Base-by-base conservation (phyloP, 1,140 invertebrate species). In the Ectropis grisescens region DNA sequence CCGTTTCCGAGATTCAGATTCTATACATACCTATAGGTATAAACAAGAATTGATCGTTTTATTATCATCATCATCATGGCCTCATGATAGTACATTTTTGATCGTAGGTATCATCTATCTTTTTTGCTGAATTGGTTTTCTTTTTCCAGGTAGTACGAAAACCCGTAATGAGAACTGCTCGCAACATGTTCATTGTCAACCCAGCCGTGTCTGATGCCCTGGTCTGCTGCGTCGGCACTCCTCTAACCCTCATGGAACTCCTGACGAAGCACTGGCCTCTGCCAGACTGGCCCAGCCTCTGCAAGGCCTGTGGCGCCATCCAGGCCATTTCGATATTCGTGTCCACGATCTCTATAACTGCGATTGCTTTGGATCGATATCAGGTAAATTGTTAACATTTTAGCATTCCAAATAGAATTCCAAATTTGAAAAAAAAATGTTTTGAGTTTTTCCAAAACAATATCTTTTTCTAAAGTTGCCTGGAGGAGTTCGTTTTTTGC, bases 181-280 rank as follows among this genome's bases (percentile, higher is more conserved):
- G 93, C 8, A 95, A 96, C 79, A 89, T 95, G 62, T 95, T 95
- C 72, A 95, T 96, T 37, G 87, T 94, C n/a, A 96, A 95, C 78
- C 74, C 95, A 47, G 93, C 93, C 4, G 89, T 94, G 6, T 94
- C 92, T 11, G 93, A 95, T 82, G 84, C 94, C 1, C 84, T 94
- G 10, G 83, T 95, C 9, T 95, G 93, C 64, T 83, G 93, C 35
- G 89, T 95, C 10, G 94, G 92, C 0, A 94, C 93, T 79, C 93
- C 94, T 7, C 83, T 95, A 29, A 95, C 93, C 11, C 70, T 95
- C 25, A 89, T 94, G 82, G 90, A 93, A 65, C 88, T 95, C 12
- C 74, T 92, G 8, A 88, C 90, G 6, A 90, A 90, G 56, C 91
- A 90, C 65, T 91, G 90, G 88, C 90, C 90, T 0, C 62, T 91